Evolutionary conservation across 2,888 invertebrate species (phyloP).

Genomic region (Dioctria linearis): DNA sequence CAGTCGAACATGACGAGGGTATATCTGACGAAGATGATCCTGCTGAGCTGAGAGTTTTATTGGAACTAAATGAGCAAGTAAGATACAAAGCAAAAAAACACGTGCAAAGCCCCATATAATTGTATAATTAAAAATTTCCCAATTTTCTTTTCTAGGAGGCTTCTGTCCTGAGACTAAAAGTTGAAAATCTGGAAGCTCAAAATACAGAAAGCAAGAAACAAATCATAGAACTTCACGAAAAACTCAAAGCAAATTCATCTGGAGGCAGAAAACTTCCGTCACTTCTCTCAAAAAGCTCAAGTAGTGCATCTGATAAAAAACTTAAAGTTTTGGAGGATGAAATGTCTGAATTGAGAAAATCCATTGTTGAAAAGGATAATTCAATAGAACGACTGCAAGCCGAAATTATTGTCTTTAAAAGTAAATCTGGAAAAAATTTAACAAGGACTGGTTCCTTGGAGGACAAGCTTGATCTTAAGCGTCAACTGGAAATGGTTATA

Average conservation of each 20-base stretch:
- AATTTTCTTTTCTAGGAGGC: conserved; percentile 76
- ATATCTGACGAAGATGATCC: conserved; percentile 86
- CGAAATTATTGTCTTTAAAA: conserved; percentile 77
- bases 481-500: conserved; percentile 83
- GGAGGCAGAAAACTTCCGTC: conserved; percentile 59
- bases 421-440: conserved; percentile 62
- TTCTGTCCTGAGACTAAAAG: conserved; percentile 84
- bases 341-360: conserved; percentile 80
- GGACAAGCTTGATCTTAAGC: conserved; percentile 76
- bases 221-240: conserved; percentile 83
- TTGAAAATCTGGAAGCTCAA: conserved; percentile 87
- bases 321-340: conserved; percentile 80
- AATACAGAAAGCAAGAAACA: conserved; percentile 82
- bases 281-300: conserved; percentile 61
- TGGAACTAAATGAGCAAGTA: conserved; percentile 90
- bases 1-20: conserved; percentile 81
- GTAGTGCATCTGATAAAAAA: conserved; percentile 63
- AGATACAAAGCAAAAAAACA: background rate
- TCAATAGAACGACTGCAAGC: conserved; percentile 84
- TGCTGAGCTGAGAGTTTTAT: conserved; percentile 85
- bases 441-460: conserved; percentile 44
- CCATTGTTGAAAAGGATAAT: conserved; percentile 86
- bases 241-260: conserved; percentile 72
- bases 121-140: too few species aligned
- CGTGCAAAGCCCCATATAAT: background rate